Evolutionary conservation across 2,113 vertebrate genomes (phyloP).

Genomic region (Neolamprologus hecqui): DNA sequence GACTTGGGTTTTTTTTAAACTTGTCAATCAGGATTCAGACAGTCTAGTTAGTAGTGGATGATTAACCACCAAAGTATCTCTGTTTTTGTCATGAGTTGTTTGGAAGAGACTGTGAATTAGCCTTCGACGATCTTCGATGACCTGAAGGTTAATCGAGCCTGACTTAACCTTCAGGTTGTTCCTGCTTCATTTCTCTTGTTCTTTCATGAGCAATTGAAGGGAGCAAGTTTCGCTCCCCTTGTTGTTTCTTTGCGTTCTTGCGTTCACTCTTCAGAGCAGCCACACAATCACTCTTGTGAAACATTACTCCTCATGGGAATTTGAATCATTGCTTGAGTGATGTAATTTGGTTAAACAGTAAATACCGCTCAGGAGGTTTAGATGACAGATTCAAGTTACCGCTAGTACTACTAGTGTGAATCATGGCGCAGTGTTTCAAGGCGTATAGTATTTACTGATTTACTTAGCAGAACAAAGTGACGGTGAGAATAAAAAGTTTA

Average conservation of each 20-base stretch:
- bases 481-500: neutral
- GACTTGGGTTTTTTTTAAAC: rapidly evolving
- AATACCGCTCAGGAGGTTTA: neutral
- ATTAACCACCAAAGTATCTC: neutral
- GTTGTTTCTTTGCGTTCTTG: neutral
- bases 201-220: neutral
- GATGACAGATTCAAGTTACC: neutral
- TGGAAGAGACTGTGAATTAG: neutral
- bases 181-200: neutral
- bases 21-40: neutral
- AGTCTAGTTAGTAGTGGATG: neutral
- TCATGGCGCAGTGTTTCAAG: rapidly evolving
- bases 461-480: neutral
- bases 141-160: neutral
- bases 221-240: neutral
- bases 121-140: neutral
- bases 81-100: neutral
- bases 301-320: neutral
- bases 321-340: neutral
- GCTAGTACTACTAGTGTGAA: neutral
- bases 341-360: rapidly evolving
- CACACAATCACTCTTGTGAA: neutral
- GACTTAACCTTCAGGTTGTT: neutral
- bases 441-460: neutral
- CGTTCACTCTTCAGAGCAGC: neutral